These are phyloP conservation scores for Nematopogon swammerdamellus DNA, from an alignment of 2,888 invertebrate genomes.

Conservation along the genomic window DNA sequence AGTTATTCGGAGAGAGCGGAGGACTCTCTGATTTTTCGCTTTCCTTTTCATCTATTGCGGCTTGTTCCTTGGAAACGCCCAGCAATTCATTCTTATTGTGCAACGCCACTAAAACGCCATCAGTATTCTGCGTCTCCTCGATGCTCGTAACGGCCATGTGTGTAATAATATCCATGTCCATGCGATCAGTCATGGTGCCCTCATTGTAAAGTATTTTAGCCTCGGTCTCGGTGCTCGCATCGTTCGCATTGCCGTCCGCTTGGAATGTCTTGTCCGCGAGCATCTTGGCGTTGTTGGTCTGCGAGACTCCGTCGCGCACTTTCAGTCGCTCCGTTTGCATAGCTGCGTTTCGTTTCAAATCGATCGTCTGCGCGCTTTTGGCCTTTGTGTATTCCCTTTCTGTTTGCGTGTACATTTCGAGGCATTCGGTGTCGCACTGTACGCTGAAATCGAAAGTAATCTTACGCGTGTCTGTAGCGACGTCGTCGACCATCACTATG, in stretches of 20 bases:
- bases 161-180: slow-evolving; percentile 12
- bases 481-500: slow-evolving; percentile 33
- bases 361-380: slow-evolving; percentile 33
- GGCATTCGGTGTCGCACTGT: slow-evolving; percentile 27
- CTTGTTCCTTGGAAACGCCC: background rate
- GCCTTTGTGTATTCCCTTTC: slow-evolving; percentile 32
- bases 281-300: slow-evolving; percentile 24
- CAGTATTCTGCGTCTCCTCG: background rate
- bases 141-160: background rate
- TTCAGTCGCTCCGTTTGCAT: slow-evolving; percentile 36
- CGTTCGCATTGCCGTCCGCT: slow-evolving; percentile 14
- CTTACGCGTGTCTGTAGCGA: slow-evolving; percentile 35
- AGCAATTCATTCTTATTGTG: background rate
- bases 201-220: slow-evolving; percentile 16
- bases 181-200: slow-evolving; percentile 17
- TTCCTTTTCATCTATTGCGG: slow-evolving; percentile 5
- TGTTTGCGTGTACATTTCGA: slow-evolving; percentile 42
- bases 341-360: slow-evolving; percentile 19
- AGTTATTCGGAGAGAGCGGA: slow-evolving; percentile 38
- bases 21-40: slow-evolving; percentile 46
- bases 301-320: slow-evolving; percentile 24
- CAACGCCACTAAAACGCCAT: background rate
- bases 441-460: slow-evolving; percentile 35
- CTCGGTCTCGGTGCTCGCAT: slow-evolving; percentile 24
- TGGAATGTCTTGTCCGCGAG: slow-evolving; percentile 26